phyloP scores from a whole-genome alignment of 2,113 vertebrate species.

The Saiga tatarica region DNA sequence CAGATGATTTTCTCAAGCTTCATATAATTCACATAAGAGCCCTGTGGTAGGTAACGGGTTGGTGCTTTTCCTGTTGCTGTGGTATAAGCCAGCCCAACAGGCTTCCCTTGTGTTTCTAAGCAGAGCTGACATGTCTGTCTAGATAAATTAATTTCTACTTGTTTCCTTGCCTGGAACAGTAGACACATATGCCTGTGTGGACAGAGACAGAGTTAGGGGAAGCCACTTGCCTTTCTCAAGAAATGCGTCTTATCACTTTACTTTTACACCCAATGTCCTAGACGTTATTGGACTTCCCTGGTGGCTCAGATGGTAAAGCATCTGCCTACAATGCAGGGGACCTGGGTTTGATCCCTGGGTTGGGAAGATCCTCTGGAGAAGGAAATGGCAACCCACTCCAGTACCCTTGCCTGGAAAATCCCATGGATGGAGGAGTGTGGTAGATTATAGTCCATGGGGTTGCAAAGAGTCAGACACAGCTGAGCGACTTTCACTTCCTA shows the following conservation, averaged over 20 bases:
- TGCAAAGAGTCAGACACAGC: too few species aligned
- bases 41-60: background rate
- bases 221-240: background rate
- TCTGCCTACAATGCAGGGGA: too few species aligned
- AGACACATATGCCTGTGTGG: background rate
- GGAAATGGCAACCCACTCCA: too few species aligned
- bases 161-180: background rate
- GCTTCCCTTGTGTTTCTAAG: background rate
- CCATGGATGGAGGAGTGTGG: too few species aligned
- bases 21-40: background rate
- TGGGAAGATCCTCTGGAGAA: too few species aligned
- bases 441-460: too few species aligned
- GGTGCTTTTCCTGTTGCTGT: background rate
- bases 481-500: background rate
- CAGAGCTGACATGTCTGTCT: background rate
- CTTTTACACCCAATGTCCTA: background rate
- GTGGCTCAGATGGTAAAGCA: too few species aligned
- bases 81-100: background rate
- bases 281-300: background rate
- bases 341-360: too few species aligned
- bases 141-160: background rate
- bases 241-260: background rate
- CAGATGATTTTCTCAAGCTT: background rate
- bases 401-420: too few species aligned
- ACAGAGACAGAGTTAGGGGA: background rate